Percentiles rank a stretch among this genome's conserved stretches.
Conservation (phyloP, 92 coral and sea anemone genomes). For the Galaxea fascicularis region DNA sequence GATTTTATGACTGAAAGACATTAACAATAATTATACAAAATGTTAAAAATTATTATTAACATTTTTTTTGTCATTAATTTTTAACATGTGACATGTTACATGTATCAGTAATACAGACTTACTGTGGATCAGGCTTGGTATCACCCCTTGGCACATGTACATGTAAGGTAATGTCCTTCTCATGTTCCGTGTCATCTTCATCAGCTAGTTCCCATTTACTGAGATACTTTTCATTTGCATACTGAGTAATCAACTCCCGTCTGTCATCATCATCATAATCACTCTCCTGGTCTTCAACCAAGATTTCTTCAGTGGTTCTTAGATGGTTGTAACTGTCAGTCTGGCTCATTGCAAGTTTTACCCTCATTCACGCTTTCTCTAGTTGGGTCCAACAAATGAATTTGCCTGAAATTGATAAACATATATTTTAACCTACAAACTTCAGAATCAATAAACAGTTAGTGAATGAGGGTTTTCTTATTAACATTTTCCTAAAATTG, state of each 20-base stretch:
- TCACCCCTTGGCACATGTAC: background rate
- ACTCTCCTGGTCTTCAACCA: slow-evolving; percentile 28
- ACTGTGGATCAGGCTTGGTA: background rate
- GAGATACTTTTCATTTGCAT: slow-evolving; percentile 85
- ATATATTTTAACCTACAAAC: background rate
- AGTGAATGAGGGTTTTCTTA: too few relatives aligned
- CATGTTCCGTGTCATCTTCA: slow-evolving; percentile 22
- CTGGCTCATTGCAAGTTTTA: slow-evolving; percentile 18
- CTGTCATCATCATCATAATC: slow-evolving; percentile 74
- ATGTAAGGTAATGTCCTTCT: background rate
- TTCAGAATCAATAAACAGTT: background rate
- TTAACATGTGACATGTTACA: too few relatives aligned
- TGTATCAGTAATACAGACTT: background rate
- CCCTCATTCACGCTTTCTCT: slow-evolving; percentile 12
- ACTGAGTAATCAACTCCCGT: slow-evolving; percentile 78
- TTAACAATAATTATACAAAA: too few relatives aligned
- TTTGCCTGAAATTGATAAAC: background rate
- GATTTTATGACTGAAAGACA: too few relatives aligned
- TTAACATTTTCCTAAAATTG: too few relatives aligned
- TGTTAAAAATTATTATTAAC: too few relatives aligned
- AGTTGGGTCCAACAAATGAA: background rate
- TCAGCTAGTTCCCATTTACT: slow-evolving; percentile 76
- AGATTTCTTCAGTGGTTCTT: background rate
- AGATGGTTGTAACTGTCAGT: background rate
- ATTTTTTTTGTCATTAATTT: too few relatives aligned